A percentile compares a stretch with the other conserved stretches of the same genome.
phyloP scores from a whole-genome alignment of 2,113 vertebrate genomes.

The Chascanopsetta lugubris region DNA sequence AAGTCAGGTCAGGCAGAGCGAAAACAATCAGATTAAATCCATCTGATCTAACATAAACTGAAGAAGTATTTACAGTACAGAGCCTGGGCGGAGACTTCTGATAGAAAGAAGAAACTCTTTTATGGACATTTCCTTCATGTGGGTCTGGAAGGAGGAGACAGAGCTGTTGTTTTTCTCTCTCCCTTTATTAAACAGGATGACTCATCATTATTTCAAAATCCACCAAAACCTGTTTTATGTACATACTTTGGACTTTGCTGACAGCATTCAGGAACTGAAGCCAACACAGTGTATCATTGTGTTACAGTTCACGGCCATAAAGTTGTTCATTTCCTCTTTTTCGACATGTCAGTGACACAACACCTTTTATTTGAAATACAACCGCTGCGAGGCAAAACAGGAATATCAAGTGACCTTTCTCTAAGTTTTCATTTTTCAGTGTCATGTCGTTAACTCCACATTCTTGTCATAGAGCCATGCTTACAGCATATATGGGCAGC shows the following conservation, averaged over 20 bases:
- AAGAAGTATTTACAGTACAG: slow-evolving; percentile 59
- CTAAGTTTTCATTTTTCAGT: slow-evolving; percentile 28
- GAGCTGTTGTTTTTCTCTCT: slow-evolving; percentile 60
- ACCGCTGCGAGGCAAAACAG: slow-evolving; percentile 25
- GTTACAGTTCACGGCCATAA: slow-evolving; percentile 78
- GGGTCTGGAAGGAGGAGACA: slow-evolving; percentile 72
- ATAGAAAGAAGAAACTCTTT: slow-evolving; percentile 64
- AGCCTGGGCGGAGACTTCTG: slow-evolving; percentile 61
- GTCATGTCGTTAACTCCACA: slow-evolving; percentile 44
- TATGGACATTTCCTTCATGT: slow-evolving; percentile 66
- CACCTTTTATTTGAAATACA: slow-evolving; percentile 38
- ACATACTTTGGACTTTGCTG: slow-evolving; percentile 75
- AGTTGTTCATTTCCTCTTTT: slow-evolving; percentile 81
- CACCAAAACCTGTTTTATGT: slow-evolving; percentile 84
- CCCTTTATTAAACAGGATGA: slow-evolving; percentile 76
- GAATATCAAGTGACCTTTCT: slow-evolving; percentile 42
- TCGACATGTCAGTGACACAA: slow-evolving; percentile 42
- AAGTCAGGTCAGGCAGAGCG: slow-evolving; percentile 20
- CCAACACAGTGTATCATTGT: slow-evolving; percentile 62
- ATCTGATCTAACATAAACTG: slow-evolving; percentile 32
- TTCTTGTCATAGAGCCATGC: slow-evolving; percentile 59
- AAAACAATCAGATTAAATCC: slow-evolving; percentile 39
- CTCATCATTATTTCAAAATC: slow-evolving; percentile 80
- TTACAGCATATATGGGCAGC: slow-evolving; percentile 70
- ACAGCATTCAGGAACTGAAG: slow-evolving; percentile 79